phyloP scores from a whole-genome alignment of 2,888 invertebrate genomes.

The Cerceris ruficornis region DNA sequence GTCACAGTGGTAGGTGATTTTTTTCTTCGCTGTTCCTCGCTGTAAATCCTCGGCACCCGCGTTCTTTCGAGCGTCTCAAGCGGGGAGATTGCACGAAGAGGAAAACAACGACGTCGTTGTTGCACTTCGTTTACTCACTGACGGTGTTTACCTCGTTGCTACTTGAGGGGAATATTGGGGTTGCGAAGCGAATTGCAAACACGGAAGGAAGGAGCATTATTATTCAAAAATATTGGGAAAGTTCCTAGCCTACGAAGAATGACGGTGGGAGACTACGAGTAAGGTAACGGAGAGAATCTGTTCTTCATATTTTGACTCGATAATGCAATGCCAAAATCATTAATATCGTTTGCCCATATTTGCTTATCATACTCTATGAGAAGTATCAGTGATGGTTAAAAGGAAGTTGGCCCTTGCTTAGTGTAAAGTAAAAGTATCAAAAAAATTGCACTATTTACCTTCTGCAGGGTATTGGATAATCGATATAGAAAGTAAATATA shows the following conservation, averaged over 20 bases:
- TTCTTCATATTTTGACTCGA: too few species aligned
- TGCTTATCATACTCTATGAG: too few species aligned
- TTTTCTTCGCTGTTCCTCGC: constrained; percentile 11
- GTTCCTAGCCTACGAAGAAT: constrained; percentile 5
- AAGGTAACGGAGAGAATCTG: too few species aligned
- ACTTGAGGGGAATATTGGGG: constrained; percentile 53
- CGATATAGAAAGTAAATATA: too few species aligned
- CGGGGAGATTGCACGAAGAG: constrained; percentile 24
- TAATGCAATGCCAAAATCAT: too few species aligned
- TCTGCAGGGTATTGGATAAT: too few species aligned
- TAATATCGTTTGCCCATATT: too few species aligned
- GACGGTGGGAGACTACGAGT: too few species aligned
- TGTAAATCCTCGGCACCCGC: background rate
- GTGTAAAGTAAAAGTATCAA: background rate
- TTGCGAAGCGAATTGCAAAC: constrained; percentile 55
- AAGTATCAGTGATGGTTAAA: too few species aligned
- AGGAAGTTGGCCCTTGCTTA: too few species aligned
- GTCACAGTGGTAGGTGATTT: background rate
- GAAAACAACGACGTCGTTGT: constrained; percentile 63
- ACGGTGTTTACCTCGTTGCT: constrained; percentile 56
- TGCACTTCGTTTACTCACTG: constrained; percentile 59
- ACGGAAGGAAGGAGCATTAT: constrained; percentile 39
- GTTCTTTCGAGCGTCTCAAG: constrained; percentile 19
- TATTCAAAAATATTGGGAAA: constrained; percentile 8
- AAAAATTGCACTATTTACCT: too few species aligned